phyloP scores from a whole-genome alignment of 2,888 invertebrate genomes.

The Pristionchus exspectatus region DNA sequence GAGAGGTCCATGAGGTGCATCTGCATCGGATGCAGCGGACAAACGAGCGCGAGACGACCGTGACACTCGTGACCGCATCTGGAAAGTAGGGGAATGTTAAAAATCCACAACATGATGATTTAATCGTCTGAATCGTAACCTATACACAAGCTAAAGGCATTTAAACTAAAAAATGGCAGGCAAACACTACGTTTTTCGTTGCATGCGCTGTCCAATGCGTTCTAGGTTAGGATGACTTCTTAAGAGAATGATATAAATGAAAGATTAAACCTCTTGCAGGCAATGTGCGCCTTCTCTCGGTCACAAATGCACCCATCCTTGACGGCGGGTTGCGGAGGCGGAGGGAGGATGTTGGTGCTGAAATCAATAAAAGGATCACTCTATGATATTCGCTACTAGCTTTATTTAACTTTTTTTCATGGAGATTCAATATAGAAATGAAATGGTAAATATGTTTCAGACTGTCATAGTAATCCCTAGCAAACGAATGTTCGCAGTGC shows the following conservation, averaged over 20 bases:
- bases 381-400: no score
- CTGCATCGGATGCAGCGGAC: constrained; percentile 63
- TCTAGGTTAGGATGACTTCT: no score
- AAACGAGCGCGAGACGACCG: constrained; percentile 64
- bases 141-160: no score
- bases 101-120: not conserved
- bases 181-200: no score
- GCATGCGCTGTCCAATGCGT: no score
- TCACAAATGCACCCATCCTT: constrained; percentile 65
- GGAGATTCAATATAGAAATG: no score
- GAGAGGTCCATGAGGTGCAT: constrained; percentile 65
- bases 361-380: no score
- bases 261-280: constrained; percentile 62
- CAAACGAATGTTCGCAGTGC: not conserved
- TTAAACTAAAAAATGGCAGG: no score
- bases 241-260: not conserved
- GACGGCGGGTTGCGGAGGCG: constrained; percentile 52
- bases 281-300: constrained; percentile 62
- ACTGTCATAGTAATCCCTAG: no score
- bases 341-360: constrained; percentile 53
- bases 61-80: constrained; percentile 69
- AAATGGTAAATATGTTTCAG: not conserved
- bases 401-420: no score
- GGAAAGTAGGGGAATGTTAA: not conserved
- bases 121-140: not conserved